Conservation (phyloP, 2,888 invertebrate species). For the Marronus borbonicus region DNA sequence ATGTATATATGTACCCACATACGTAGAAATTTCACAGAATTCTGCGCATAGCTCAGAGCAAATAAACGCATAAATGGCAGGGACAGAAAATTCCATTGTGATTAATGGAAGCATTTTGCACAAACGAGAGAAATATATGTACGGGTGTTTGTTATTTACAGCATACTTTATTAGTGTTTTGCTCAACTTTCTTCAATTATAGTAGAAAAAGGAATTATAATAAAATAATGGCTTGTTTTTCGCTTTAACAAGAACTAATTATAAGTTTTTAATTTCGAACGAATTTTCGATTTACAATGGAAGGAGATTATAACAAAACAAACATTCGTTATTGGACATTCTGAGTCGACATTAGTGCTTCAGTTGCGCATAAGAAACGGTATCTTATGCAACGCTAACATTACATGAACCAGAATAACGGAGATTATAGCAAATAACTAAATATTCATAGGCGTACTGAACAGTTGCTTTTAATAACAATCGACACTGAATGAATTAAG, state of each 20-base stretch:
- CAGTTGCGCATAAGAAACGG: background rate
- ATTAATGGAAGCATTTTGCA: background rate
- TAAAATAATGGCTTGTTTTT: no score
- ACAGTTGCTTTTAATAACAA: conserved; percentile 4
- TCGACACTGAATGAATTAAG: conserved; percentile 23
- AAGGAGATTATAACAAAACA: no score
- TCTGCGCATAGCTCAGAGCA: background rate
- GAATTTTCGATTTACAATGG: no score
- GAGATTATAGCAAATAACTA: conserved; percentile 15
- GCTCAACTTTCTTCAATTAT: no score
- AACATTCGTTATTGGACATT: no score
- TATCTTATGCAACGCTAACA: conserved; percentile 19
- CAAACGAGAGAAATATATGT: background rate
- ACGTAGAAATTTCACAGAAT: background rate
- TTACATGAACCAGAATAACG: conserved; percentile 13
- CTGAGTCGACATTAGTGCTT: no score
- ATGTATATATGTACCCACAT: background rate
- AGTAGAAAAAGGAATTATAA: no score
- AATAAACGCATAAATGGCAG: background rate
- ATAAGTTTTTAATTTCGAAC: no score
- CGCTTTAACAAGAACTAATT: no score
- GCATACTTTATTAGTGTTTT: no score
- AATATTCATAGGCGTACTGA: background rate
- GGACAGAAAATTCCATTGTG: no score
- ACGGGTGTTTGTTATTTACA: background rate